phyloP scores from a whole-genome alignment of 1,140 invertebrate genomes.

The Drosophila melanica region DNA sequence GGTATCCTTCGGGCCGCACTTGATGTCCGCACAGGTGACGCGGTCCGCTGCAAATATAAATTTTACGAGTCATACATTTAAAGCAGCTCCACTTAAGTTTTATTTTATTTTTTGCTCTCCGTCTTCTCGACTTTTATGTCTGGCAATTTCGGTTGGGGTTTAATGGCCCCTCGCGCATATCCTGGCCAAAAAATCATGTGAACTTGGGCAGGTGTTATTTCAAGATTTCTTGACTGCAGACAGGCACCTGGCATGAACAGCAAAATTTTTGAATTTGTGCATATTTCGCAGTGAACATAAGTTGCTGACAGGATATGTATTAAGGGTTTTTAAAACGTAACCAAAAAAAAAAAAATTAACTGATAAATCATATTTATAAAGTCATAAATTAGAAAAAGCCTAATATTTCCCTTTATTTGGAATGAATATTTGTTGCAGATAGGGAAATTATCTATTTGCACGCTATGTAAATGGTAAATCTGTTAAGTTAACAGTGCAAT shows the following conservation, averaged over 20 bases:
- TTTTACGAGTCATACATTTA: conserved; percentile 62
- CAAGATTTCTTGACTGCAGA: conserved; percentile 16
- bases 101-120: conserved; percentile 23
- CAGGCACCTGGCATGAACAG: conserved; percentile 9
- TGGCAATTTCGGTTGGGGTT: conserved; percentile 61
- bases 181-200: conserved; percentile 45
- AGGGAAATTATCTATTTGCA: too few relatives aligned
- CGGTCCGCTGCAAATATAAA: conserved; percentile 85
- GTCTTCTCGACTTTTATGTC: conserved; percentile 43
- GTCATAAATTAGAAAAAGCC: too few relatives aligned
- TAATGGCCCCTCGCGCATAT: conserved; percentile 47
- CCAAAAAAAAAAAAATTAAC: too few relatives aligned
- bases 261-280: neutral
- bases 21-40: conserved; percentile 89
- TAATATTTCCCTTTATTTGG: too few relatives aligned
- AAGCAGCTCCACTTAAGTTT: conserved; percentile 44
- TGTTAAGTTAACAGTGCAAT: too few relatives aligned
- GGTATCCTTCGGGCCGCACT: conserved; percentile 89
- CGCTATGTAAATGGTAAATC: too few relatives aligned
- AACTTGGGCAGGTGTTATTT: conserved; percentile 59
- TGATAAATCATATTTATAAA: too few relatives aligned
- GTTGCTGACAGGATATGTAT: neutral
- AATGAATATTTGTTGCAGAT: too few relatives aligned
- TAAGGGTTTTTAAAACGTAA: too few relatives aligned
- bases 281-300: neutral